Percentiles rank a stretch among this genome's conserved stretches.
phyloP scores from a whole-genome alignment of 2,888 invertebrate species.

The Polymixis lichenea region DNA sequence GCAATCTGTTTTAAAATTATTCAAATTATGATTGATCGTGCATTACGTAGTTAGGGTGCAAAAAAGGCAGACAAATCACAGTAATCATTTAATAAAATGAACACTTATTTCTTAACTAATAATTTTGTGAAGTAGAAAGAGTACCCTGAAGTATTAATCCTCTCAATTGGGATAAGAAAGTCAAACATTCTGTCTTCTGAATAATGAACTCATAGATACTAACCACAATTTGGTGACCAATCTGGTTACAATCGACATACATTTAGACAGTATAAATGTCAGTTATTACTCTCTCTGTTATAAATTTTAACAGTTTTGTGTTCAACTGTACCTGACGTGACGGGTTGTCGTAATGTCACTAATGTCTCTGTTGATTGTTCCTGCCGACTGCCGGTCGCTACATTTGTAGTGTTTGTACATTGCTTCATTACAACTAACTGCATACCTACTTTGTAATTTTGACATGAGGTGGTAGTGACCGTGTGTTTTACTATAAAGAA shows the following conservation, averaged over 20 bases:
- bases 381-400: conserved; percentile 21
- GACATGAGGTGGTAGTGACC: conserved; percentile 1
- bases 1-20: too few species aligned
- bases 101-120: background rate
- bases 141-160: background rate
- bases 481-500: conserved; percentile 8
- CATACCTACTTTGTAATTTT: conserved; percentile 36
- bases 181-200: background rate
- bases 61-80: too few species aligned
- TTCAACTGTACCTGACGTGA: conserved; percentile 35
- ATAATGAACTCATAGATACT: background rate
- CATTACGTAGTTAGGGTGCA: too few species aligned
- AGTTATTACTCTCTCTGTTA: too few species aligned
- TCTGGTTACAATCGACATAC: too few species aligned
- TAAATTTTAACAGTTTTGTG: conserved; percentile 7
- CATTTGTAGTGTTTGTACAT: conserved; percentile 35
- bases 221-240: background rate
- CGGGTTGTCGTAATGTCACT: conserved; percentile 43
- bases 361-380: conserved; percentile 54
- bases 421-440: conserved; percentile 47
- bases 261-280: too few species aligned
- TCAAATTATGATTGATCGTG: too few species aligned
- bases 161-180: too few species aligned
- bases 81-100: background rate
- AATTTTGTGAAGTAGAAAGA: background rate